These are phyloP conservation scores for Suillia variegata DNA, from an alignment of 2,888 invertebrate species.

Conservation along the genomic window DNA sequence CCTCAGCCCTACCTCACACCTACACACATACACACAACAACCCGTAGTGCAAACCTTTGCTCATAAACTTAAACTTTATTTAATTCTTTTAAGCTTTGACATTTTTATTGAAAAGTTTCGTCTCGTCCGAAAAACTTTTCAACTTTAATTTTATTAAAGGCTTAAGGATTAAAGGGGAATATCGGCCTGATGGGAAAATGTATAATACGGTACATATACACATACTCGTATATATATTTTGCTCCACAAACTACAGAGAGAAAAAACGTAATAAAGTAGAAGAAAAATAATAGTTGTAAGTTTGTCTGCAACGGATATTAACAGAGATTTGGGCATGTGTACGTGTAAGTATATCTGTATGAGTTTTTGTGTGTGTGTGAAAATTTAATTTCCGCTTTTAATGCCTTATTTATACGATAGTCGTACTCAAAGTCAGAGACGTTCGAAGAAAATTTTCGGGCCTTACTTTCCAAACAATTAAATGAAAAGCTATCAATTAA, in stretches of 20 bases:
- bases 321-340: not conserved
- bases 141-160: slow-evolving; percentile 9
- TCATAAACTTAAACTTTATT: slow-evolving; percentile 30
- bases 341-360: not conserved
- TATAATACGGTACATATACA: not conserved
- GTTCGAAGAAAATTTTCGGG: too few relatives aligned
- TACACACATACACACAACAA: not conserved
- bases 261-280: not conserved
- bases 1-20: not conserved
- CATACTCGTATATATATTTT: not conserved
- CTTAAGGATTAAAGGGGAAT: not conserved
- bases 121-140: slow-evolving; percentile 31
- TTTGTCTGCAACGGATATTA: slow-evolving; percentile 41
- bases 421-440: too few relatives aligned
- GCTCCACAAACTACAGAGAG: not conserved
- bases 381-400: slow-evolving; percentile 50
- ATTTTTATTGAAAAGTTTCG: slow-evolving; percentile 50
- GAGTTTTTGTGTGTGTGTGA: slow-evolving; percentile 39
- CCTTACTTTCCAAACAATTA: too few relatives aligned
- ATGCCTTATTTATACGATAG: too few relatives aligned
- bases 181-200: too few relatives aligned
- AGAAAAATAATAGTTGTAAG: not conserved
- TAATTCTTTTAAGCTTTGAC: slow-evolving; percentile 37
- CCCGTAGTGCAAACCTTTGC: too few relatives aligned
- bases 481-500: too few relatives aligned